A percentile compares a stretch with the other conserved stretches of the same genome.
Evolutionary conservation across 2,797 vertebrate genomes (phyloP).

Genomic region (Salarias fasciatus): DNA sequence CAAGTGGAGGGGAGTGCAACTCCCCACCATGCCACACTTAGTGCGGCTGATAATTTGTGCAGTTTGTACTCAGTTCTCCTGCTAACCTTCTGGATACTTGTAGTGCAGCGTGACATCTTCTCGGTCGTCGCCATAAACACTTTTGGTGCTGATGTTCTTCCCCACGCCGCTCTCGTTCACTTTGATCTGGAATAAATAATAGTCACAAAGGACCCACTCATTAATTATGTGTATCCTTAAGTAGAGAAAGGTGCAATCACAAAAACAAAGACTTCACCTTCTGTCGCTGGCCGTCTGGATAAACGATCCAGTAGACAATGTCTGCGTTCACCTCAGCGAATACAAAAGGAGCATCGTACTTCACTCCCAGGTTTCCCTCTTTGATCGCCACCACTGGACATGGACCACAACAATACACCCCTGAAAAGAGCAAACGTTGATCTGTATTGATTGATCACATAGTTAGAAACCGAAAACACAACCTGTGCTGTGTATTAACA

Average conservation of each 20-base stretch:
- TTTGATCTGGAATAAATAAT: conserved; percentile 31
- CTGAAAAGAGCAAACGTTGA: conserved; percentile 46
- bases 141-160: conserved; percentile 91
- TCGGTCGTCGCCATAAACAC: conserved; percentile 84
- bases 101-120: conserved; percentile 90
- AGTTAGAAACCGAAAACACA: too few species aligned
- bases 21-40: too few species aligned
- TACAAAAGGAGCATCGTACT: conserved; percentile 83
- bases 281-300: conserved; percentile 41
- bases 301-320: conserved; percentile 73
- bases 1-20: too few species aligned
- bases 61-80: too few species aligned
- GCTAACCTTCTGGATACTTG: conserved; percentile 92
- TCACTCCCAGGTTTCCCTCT: conserved; percentile 79
- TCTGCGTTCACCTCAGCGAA: conserved; percentile 88
- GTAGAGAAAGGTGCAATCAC: not conserved
- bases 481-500: too few species aligned
- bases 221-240: not conserved
- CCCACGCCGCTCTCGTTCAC: conserved; percentile 78
- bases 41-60: too few species aligned
- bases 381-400: conserved; percentile 83
- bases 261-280: conserved; percentile 42
- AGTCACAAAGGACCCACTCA: not conserved
- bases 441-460: not conserved
- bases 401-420: conserved; percentile 83